Evolutionary conservation across 2,113 vertebrate genomes (phyloP).

Genomic region (Stegostoma tigrinum): DNA sequence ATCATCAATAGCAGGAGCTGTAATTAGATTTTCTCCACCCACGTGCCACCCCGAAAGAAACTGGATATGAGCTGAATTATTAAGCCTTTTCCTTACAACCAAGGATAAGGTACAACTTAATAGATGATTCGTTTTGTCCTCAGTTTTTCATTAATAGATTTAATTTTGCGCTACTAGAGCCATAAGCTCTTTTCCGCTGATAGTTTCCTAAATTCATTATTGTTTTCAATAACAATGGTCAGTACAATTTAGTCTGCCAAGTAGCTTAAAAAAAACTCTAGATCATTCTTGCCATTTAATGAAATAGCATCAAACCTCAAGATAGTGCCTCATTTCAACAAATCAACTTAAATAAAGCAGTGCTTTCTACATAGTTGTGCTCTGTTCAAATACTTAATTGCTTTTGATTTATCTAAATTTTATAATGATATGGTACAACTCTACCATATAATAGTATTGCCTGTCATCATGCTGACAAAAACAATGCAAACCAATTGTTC

Average conservation of each 20-base stretch:
- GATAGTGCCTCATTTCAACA: slow-evolving; percentile 18
- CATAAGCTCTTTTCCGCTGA: not conserved
- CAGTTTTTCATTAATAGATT: not conserved
- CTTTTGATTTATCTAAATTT: not conserved
- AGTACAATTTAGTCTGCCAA: not conserved
- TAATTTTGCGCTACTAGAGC: not conserved
- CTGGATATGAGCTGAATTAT: not conserved
- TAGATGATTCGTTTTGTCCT: not conserved
- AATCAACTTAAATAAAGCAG: slow-evolving; percentile 5
- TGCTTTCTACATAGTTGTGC: not conserved
- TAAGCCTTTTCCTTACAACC: not conserved
- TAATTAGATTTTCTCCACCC: not conserved
- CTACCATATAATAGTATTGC: not conserved
- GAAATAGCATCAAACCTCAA: slow-evolving; percentile 24
- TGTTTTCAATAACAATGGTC: slow-evolving; percentile 16
- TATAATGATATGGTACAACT: not conserved
- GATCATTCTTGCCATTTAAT: not conserved
- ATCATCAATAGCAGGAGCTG: not conserved
- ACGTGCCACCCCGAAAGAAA: not conserved
- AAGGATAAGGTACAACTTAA: not conserved
- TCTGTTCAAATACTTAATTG: slow-evolving; percentile 12
- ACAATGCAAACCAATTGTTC: not conserved
- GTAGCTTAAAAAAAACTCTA: not conserved
- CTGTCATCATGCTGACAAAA: not conserved
- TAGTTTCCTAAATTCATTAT: slow-evolving; percentile 15